Conservation (phyloP, 2,113 vertebrate species). For the Apus apus region DNA sequence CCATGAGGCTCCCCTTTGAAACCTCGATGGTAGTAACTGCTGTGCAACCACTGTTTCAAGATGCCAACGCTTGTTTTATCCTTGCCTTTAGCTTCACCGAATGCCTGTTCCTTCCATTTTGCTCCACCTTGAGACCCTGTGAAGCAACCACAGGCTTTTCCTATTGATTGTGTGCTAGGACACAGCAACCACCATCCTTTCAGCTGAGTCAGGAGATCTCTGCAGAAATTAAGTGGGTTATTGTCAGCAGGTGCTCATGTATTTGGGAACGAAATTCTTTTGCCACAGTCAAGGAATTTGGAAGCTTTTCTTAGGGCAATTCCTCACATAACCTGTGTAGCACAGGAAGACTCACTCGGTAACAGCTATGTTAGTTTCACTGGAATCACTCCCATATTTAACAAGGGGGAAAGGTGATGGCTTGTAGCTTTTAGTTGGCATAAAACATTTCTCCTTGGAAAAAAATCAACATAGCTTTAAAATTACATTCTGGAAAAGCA, state of each 20-base stretch:
- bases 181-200: background rate
- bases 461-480: background rate
- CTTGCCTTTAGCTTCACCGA: background rate
- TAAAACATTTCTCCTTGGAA: background rate
- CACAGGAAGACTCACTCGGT: background rate
- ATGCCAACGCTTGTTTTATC: background rate
- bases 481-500: background rate
- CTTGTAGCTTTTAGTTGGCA: background rate
- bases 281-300: background rate
- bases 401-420: background rate
- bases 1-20: background rate
- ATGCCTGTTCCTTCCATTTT: background rate
- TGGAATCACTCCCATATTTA: background rate
- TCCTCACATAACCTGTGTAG: background rate
- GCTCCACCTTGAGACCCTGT: background rate
- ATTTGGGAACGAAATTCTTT: background rate
- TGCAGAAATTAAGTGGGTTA: background rate
- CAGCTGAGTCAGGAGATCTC: background rate
- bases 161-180: background rate
- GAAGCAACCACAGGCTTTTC: accelerated
- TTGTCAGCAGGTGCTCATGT: background rate
- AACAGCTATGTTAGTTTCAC: background rate
- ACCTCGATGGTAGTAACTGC: background rate
- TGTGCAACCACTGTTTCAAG: background rate
- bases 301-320: background rate